These are phyloP conservation scores for Eupithecia subumbrata DNA, from an alignment of 2,888 invertebrate species.

Conservation along the genomic window DNA sequence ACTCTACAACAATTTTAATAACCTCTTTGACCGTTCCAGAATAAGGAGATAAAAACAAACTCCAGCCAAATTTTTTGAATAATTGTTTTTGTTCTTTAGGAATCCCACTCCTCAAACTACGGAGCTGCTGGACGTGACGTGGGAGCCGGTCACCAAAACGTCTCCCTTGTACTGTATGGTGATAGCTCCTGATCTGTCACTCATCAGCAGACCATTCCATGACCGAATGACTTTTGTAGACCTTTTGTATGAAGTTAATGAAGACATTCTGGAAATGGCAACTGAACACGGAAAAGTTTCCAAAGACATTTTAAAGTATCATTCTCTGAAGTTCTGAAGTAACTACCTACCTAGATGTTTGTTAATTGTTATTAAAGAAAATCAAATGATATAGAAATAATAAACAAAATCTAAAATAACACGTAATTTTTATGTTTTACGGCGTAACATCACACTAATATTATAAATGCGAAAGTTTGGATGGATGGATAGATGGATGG, in stretches of 20 bases:
- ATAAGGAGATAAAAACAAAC: too few relatives aligned
- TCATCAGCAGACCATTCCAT: slow-evolving; percentile 47
- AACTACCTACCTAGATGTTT: background rate
- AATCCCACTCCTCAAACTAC: slow-evolving; percentile 41
- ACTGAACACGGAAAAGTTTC: background rate
- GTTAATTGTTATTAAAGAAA: background rate
- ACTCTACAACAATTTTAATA: too few relatives aligned
- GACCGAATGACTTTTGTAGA: slow-evolving; percentile 57
- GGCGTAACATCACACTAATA: too few relatives aligned
- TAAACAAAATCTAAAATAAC: too few relatives aligned
- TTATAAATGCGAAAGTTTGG: too few relatives aligned
- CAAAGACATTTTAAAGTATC: background rate
- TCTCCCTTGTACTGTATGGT: slow-evolving; percentile 45
- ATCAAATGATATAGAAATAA: background rate
- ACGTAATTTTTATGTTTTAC: too few relatives aligned
- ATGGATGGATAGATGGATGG: too few relatives aligned
- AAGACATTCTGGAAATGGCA: background rate
- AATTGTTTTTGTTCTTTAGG: slow-evolving; percentile 11
- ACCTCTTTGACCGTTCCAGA: too few relatives aligned
- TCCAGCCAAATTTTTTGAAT: background rate
- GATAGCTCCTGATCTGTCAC: slow-evolving; percentile 46
- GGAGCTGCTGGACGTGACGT: slow-evolving; percentile 52
- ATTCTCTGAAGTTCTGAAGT: background rate
- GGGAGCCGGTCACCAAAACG: slow-evolving; percentile 46
- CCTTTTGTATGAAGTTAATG: slow-evolving; percentile 42